Evolutionary conservation across 2,888 invertebrate species (phyloP), one percentile per base, ranked within the genome.

Genomic region (Apoda limacodes): DNA sequence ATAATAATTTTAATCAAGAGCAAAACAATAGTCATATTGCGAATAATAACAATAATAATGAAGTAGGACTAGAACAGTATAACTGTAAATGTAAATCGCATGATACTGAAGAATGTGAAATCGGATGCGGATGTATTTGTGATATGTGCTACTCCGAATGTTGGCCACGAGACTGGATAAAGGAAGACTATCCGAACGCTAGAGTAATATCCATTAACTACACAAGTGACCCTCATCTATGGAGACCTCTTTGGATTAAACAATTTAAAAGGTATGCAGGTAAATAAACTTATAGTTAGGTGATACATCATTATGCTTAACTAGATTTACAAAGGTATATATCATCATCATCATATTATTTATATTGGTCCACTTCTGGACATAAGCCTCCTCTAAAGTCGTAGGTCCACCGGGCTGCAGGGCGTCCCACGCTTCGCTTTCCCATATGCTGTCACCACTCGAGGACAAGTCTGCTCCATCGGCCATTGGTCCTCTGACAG

Each of bases 81-180:
- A 41, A 49, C n/a, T 61, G 60, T 36, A 48, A 51, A 40, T 59
- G 58, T 40, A 45, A 33, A 19, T 19, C 21, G 1, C 39, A 34
- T 10, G 50, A 49, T 6, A 38, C 25, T 4, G 52, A 45, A 24
- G 35, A 43, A 21, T 75, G 76, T 24, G 55, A 58, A 15, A 42
- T 55, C 0, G 80, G 78, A 0, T 78, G 78, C 21, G 78, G 78
- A 0, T 81, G 80, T 32, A 38, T 65, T 0, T 78, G 78, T 28
- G 72, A 70, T 14, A 55, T 68, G 3, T 82, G 81, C 30, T 87
- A 85, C 48, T 86, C 87, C 1, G 60, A 68, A 7, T 93, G 93
- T 52, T 94, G 93, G 93, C 94, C 94, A 0, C 81, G 85, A 36
- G 93, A 95, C 58, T 95, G 95, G 95, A 63, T 95, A 13, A 87